These are phyloP conservation scores for Seriola rivoliana DNA, from an alignment of 2,113 vertebrate species.

Conservation along the genomic window DNA sequence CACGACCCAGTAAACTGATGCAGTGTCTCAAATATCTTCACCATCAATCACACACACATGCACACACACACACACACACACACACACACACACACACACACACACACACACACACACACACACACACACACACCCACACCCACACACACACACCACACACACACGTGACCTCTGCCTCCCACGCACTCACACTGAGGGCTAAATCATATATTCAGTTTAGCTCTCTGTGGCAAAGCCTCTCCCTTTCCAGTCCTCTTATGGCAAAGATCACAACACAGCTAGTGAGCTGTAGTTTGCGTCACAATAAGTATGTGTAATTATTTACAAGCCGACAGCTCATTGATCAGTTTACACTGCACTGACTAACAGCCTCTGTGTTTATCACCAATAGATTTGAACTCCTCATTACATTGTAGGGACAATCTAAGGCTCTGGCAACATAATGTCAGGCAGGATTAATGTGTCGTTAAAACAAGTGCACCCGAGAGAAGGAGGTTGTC, in stretches of 20 bases:
- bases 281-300: neutral
- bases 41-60: neutral
- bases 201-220: conserved; percentile 9
- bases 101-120: neutral
- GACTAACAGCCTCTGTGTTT: neutral
- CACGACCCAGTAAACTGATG: conserved; percentile 27
- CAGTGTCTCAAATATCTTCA: conserved; percentile 30
- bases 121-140: neutral
- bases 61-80: neutral
- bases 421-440: neutral
- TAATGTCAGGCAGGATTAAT: conserved; percentile 20
- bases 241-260: conserved; percentile 33
- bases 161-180: conserved; percentile 24
- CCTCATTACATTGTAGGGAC: neutral
- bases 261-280: conserved; percentile 3
- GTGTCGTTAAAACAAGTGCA: conserved; percentile 10
- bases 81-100: conserved; percentile 2
- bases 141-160: neutral
- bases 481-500: neutral
- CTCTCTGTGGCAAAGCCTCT: neutral
- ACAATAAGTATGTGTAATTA: conserved; percentile 24
- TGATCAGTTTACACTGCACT: conserved; percentile 3
- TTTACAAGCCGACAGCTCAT: conserved; percentile 29
- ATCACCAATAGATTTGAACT: conserved; percentile 10
- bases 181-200: neutral